phyloP scores from a whole-genome alignment of 2,113 vertebrate genomes.

The Coryphaenoides rupestris region DNA sequence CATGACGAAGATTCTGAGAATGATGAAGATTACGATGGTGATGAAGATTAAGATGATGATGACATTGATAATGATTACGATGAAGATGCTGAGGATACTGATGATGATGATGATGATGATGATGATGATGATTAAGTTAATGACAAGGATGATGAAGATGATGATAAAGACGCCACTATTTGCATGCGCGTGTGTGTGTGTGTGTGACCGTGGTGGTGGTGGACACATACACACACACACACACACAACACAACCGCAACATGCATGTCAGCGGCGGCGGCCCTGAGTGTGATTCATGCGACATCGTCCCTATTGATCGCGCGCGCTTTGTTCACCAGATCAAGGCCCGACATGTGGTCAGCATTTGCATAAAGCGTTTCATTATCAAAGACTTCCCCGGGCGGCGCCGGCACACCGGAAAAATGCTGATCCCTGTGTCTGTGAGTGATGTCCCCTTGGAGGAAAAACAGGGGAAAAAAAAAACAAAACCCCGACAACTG shows the following conservation, averaged over 20 bases:
- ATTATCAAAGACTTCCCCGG: conserved; percentile 46
- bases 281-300: conserved; percentile 31
- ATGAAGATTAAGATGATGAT: background rate
- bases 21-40: background rate
- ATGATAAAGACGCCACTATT: too few species aligned
- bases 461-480: too few species aligned
- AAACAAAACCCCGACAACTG: conserved; percentile 18
- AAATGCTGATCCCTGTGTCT: conserved; percentile 54
- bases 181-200: too few species aligned
- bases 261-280: background rate
- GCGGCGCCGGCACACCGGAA: conserved; percentile 42
- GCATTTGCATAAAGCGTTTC: conserved; percentile 48
- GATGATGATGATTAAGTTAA: too few species aligned
- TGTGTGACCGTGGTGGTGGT: too few species aligned
- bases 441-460: conserved; percentile 52
- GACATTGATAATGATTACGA: too few species aligned
- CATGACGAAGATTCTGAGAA: conserved; percentile 6
- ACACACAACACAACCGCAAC: too few species aligned
- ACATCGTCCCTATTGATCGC: conserved; percentile 34
- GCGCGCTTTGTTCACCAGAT: conserved; percentile 44
- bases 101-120: too few species aligned
- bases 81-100: too few species aligned
- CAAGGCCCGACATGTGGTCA: conserved; percentile 51
- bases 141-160: too few species aligned
- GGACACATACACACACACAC: too few species aligned